Conservation (phyloP, 2,797 vertebrate species). For the Manis crassicaudata region DNA sequence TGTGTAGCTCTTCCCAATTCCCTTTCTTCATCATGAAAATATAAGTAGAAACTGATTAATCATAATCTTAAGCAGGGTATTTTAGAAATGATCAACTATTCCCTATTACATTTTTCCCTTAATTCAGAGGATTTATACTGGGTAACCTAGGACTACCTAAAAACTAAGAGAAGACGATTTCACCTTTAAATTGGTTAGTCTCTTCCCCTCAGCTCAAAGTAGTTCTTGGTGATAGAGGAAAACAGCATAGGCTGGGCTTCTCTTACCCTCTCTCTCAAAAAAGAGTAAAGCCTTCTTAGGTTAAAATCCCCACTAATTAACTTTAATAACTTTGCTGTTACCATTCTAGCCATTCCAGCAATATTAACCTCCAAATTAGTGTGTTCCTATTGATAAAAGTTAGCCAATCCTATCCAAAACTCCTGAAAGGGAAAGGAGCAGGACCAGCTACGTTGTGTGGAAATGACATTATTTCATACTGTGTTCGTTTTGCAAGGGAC, state of each 20-base stretch:
- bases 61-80: neutral
- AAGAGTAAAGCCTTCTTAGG: slow-evolving; percentile 22
- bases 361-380: slow-evolving; percentile 23
- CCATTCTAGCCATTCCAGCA: neutral
- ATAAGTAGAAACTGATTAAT: neutral
- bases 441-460: neutral
- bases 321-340: neutral
- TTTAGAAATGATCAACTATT: slow-evolving; percentile 8
- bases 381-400: slow-evolving; percentile 13
- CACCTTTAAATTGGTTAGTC: neutral
- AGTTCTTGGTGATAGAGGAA: neutral
- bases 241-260: neutral
- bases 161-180: slow-evolving; percentile 5
- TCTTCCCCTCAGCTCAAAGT: neutral
- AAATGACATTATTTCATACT: slow-evolving; percentile 19
- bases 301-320: slow-evolving; percentile 13
- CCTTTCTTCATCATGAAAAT: slow-evolving; percentile 15
- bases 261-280: neutral
- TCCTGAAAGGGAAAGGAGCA: neutral
- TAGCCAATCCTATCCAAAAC: neutral
- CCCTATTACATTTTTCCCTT: neutral
- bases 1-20: neutral
- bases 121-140: neutral
- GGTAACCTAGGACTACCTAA: neutral
- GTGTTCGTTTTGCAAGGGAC: neutral